A percentile compares a stretch with the other conserved stretches of the same genome.
Conservation (phyloP, 2,797 vertebrate genomes). For the Streptopelia turtur region DNA sequence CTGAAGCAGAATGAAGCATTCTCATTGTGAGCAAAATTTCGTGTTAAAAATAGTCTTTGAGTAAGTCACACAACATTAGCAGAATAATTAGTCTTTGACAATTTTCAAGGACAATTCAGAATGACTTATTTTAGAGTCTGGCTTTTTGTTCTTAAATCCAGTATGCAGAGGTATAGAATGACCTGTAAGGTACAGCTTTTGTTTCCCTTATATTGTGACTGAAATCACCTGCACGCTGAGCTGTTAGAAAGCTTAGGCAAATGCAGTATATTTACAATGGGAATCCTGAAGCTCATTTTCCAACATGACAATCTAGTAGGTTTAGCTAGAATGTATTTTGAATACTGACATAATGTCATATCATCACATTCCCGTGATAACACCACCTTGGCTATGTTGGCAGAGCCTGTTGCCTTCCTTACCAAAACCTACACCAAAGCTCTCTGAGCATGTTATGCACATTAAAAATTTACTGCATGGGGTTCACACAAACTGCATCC, state of each 20-base stretch:
- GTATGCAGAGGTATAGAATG: not conserved
- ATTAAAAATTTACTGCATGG: not conserved
- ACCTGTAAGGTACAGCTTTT: not conserved
- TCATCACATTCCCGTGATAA: not conserved
- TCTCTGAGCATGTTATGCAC: not conserved
- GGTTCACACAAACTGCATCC: not conserved
- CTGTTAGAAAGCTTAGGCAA: not conserved
- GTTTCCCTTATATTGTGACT: not conserved
- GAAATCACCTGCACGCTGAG: not conserved
- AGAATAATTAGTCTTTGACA: constrained; percentile 66
- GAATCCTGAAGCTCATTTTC: not conserved
- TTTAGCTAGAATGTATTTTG: not conserved
- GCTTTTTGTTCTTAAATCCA: constrained; percentile 13
- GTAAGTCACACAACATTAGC: constrained; percentile 55
- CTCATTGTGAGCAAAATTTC: constrained; percentile 36
- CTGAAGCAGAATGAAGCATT: constrained; percentile 43
- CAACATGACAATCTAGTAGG: not conserved
- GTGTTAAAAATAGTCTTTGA: constrained; percentile 66
- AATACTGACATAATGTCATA: not conserved
- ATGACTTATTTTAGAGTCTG: constrained; percentile 24
- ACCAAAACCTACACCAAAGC: not conserved
- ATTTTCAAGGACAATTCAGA: constrained; percentile 55
- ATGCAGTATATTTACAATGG: not conserved
- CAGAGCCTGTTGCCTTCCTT: not conserved
- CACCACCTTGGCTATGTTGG: not conserved